Evolutionary conservation across 1,140 invertebrate genomes (phyloP).

Genomic region (Episyrphus balteatus): DNA sequence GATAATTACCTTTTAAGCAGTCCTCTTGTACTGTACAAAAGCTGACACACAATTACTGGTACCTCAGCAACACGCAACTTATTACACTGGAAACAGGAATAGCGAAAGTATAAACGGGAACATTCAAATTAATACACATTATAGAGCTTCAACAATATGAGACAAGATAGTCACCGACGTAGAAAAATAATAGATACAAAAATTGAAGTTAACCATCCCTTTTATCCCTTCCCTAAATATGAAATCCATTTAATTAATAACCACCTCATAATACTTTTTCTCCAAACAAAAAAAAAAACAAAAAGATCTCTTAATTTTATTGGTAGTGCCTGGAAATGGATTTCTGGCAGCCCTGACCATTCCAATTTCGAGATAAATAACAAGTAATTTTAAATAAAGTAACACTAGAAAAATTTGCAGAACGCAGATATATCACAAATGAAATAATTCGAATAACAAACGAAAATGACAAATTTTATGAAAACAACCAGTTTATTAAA

Average conservation of each 20-base stretch:
- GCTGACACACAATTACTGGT: slow-evolving; percentile 1
- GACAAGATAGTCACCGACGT: background rate
- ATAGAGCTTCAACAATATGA: background rate
- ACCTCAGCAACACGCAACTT: slow-evolving; percentile 1
- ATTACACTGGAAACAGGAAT: background rate
- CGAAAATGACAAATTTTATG: too few relatives aligned
- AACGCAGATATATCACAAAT: too few relatives aligned
- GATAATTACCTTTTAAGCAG: too few relatives aligned
- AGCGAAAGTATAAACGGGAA: slow-evolving; percentile 1
- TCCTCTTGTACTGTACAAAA: too few relatives aligned
- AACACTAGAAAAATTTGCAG: too few relatives aligned
- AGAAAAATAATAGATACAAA: background rate
- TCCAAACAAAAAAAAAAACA: background rate
- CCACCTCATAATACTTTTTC: background rate
- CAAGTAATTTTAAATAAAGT: too few relatives aligned
- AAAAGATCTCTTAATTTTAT: background rate
- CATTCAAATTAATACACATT: slow-evolving; percentile 1
- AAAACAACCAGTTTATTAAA: background rate
- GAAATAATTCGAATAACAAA: too few relatives aligned
- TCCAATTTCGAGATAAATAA: background rate
- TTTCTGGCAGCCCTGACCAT: background rate
- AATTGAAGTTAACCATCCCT: background rate
- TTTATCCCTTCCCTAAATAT: background rate
- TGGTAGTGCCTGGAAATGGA: background rate
- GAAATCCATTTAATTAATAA: background rate